Evolutionary conservation across 2,797 vertebrate genomes (phyloP).

Genomic region (Halcyon leucocephala): DNA sequence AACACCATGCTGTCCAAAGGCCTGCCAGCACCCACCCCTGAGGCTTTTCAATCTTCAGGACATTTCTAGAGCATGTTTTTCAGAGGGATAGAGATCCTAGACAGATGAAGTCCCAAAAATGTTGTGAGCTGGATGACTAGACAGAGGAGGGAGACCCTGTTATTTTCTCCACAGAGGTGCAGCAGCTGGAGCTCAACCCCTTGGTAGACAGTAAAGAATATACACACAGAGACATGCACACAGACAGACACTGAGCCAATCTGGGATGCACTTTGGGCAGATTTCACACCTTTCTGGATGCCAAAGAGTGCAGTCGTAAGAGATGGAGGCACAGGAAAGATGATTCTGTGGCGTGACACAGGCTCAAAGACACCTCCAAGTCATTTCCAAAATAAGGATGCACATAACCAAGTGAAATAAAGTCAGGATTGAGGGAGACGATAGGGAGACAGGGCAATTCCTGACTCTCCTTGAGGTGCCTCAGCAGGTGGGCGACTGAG

Average conservation of each 20-base stretch:
- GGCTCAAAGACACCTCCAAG: not conserved
- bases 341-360: not conserved
- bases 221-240: accelerated
- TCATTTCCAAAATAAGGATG: not conserved
- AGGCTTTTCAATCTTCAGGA: not conserved
- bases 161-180: not conserved
- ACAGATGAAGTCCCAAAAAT: not conserved
- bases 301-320: not conserved
- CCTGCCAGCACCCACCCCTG: not conserved
- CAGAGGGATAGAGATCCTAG: not conserved
- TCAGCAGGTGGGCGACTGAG: not conserved
- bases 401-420: not conserved
- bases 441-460: not conserved
- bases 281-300: not conserved
- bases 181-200: not conserved
- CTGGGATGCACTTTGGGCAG: not conserved
- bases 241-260: not conserved
- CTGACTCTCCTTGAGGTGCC: not conserved
- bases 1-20: accelerated
- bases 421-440: not conserved
- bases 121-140: not conserved
- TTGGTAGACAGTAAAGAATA: not conserved
- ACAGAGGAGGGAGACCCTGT: not conserved
- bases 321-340: not conserved
- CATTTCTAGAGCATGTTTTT: not conserved